These are phyloP conservation scores for Leguminivora glycinivorella DNA, from an alignment of 1,140 invertebrate species.

Conservation along the genomic window DNA sequence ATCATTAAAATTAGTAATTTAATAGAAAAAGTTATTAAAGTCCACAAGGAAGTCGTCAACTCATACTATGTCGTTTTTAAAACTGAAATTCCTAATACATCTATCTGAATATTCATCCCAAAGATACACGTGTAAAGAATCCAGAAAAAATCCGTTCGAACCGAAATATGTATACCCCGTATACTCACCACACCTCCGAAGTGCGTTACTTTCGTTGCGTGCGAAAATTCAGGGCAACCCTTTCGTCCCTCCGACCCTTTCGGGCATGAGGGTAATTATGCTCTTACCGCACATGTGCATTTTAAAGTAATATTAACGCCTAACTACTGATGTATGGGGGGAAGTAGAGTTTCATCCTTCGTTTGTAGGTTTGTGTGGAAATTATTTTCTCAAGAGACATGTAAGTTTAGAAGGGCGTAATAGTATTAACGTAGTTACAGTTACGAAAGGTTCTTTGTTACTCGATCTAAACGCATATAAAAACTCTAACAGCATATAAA, in stretches of 20 bases:
- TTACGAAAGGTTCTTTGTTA: no score
- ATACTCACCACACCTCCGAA: neutral
- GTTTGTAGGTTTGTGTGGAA: neutral
- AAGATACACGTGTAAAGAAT: no score
- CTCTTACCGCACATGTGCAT: constrained; percentile 26
- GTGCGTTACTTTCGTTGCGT: constrained; percentile 21
- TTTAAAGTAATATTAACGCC: constrained; percentile 27
- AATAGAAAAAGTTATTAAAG: no score
- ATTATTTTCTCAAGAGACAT: neutral
- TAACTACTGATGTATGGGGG: constrained; percentile 19
- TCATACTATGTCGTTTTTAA: no score
- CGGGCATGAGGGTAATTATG: constrained; percentile 18
- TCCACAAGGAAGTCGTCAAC: no score
- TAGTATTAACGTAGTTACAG: neutral
- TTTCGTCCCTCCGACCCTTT: constrained; percentile 12
- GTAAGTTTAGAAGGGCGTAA: neutral
- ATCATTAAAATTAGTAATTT: no score
- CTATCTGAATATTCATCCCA: no score
- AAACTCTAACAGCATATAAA: no score
- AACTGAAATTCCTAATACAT: no score
- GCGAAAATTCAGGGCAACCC: constrained; percentile 21
- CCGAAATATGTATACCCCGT: neutral
- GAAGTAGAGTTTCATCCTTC: constrained; percentile 9
- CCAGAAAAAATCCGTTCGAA: neutral
- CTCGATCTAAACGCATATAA: no score